Evolutionary conservation across 2,888 invertebrate species (phyloP).

Genomic region (Plusia festucae): DNA sequence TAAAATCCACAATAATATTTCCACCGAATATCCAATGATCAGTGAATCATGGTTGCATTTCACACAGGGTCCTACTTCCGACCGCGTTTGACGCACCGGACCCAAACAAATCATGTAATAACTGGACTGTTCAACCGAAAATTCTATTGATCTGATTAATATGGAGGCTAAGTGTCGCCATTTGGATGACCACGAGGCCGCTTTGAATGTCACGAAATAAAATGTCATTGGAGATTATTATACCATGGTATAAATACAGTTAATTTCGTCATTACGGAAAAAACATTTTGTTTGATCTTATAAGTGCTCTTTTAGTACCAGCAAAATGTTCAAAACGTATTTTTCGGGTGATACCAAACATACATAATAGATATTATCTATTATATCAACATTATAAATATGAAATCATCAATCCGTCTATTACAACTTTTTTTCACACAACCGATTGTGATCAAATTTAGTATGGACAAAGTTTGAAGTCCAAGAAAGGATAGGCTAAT

Average conservation of each 20-base stretch:
- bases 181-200: not conserved
- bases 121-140: constrained; percentile 21
- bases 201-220: not conserved
- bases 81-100: constrained; percentile 26
- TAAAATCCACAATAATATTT: not conserved
- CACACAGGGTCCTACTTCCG: not conserved
- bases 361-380: too few species aligned
- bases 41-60: not conserved
- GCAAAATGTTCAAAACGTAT: not conserved
- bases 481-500: too few species aligned
- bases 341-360: too few species aligned
- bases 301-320: not conserved
- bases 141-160: constrained; percentile 1
- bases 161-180: not conserved
- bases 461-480: too few species aligned
- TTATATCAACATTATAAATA: too few species aligned
- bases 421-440: too few species aligned
- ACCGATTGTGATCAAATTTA: too few species aligned
- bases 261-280: not conserved
- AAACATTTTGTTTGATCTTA: not conserved
- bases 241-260: too few species aligned
- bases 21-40: not conserved
- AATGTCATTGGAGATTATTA: not conserved
- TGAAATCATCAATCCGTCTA: too few species aligned
- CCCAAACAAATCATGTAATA: constrained; percentile 50